phyloP scores from a whole-genome alignment of 2,888 invertebrate genomes.

The Branchipolynoe longqiensis region DNA sequence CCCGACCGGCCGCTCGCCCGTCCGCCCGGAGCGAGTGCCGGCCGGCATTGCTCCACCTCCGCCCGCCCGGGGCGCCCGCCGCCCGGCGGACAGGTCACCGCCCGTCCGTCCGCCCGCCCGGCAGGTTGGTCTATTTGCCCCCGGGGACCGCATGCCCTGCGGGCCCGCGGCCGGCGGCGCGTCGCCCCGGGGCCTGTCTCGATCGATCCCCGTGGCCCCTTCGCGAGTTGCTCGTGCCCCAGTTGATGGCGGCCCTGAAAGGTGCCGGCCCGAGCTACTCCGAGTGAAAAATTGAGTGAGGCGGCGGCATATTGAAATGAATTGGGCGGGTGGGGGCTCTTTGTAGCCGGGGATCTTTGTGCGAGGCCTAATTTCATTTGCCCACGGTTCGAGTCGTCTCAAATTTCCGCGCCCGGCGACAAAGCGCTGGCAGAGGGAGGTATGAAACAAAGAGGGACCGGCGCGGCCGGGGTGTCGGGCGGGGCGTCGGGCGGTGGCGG shows the following conservation, averaged over 20 bases:
- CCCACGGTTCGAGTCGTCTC: conserved; percentile 53
- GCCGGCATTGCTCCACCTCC: neutral
- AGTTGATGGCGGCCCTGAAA: conserved; percentile 49
- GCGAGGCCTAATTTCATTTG: conserved; percentile 53
- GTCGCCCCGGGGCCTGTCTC: conserved; percentile 38
- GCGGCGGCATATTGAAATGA: conserved; percentile 54
- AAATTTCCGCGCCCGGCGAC: conserved; percentile 52
- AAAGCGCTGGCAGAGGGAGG: conserved; percentile 40
- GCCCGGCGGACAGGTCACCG: neutral
- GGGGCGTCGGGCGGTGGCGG: too few relatives aligned
- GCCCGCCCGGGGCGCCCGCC: neutral
- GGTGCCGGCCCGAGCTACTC: conserved; percentile 31
- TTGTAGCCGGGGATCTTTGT: conserved; percentile 47
- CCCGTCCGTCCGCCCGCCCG: too few relatives aligned
- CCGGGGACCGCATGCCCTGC: conserved; percentile 31
- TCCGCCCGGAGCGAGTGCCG: neutral
- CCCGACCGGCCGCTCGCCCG: too few relatives aligned
- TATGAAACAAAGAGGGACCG: conserved; percentile 22
- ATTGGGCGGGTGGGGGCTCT: conserved; percentile 33
- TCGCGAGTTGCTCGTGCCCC: conserved; percentile 22
- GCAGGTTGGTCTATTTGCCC: conserved; percentile 55
- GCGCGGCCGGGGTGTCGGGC: conserved; percentile 12
- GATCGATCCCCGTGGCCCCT: conserved; percentile 25
- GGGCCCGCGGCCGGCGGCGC: conserved; percentile 15
- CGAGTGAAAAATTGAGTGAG: conserved; percentile 52